phyloP scores from a whole-genome alignment of 2,113 vertebrate species.

The Arvicanthis niloticus region DNA sequence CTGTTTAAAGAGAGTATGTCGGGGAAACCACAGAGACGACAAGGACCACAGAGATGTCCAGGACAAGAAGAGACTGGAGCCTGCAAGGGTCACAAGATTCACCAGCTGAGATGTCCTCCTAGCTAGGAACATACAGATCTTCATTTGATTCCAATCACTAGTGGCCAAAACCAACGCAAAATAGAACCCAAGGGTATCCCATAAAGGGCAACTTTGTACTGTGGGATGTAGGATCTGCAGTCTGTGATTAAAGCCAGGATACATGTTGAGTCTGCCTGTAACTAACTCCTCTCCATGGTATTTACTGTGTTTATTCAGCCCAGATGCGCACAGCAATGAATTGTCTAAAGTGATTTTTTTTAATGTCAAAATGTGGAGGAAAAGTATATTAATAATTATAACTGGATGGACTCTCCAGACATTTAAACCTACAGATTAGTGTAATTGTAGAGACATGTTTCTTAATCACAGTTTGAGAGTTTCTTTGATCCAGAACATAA shows the following conservation, averaged over 20 bases:
- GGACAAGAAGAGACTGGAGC: not conserved
- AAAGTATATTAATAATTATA: not conserved
- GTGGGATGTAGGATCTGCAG: not conserved
- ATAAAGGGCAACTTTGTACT: not conserved
- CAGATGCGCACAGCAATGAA: not conserved
- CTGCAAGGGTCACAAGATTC: not conserved
- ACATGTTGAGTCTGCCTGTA: not conserved
- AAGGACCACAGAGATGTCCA: not conserved
- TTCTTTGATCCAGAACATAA: not conserved
- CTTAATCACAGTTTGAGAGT: not conserved
- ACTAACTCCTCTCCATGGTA: not conserved
- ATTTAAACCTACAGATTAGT: not conserved
- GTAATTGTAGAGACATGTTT: not conserved
- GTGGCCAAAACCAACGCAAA: not conserved
- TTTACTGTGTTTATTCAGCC: not conserved
- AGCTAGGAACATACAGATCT: no score
- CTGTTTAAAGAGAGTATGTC: not conserved
- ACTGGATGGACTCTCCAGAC: not conserved
- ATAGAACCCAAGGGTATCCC: not conserved
- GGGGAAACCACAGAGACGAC: not conserved
- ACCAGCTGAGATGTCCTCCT: not conserved
- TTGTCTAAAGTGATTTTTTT: not conserved
- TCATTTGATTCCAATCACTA: not conserved
- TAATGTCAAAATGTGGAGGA: not conserved
- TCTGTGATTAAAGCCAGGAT: not conserved